Base-by-base conservation (phyloP, 2,888 invertebrate genomes). In the Eudemis profundana region DNA sequence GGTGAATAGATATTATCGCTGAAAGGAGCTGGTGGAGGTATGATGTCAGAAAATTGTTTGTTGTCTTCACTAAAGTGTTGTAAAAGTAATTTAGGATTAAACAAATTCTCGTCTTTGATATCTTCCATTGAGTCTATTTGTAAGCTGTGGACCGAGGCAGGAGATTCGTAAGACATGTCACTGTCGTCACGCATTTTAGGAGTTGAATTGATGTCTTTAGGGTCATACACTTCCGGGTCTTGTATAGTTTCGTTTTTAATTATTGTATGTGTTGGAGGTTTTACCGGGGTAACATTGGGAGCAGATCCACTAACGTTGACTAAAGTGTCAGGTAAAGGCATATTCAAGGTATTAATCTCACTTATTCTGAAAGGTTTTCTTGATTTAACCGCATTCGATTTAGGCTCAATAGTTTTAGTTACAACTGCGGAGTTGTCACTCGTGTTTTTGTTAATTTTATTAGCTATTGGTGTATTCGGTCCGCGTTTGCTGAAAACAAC, bases 1-100 rank as follows among this genome's bases (percentile, higher is more conserved):
- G 76, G 73, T 7, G 75, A 75, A 50, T 74, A 70, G 50, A 2
- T 36, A 56, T 74, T 65, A 66, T 84, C 83, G 62, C 81, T 72
- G 71, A 88, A 91, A 69, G 85, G 78, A 3, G 77, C 69, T 4
- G 91, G 90, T 3, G 90, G 90, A 12, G 88, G 80, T 61, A 88
- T 78, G 46, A 87, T 72, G 40, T 74, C 72, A 4, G 36, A 19
- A 5, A 75, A 71, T n/a, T 74, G 69, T 33, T 33, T 23, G 21
- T 10, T 44, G n/a, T 76, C 73, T 21, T 75, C 72, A 61, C 65
- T 72, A 38, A 78, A 74, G 72, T 74, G 76, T 74, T 87, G 82
- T 57, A 92, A 72, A 44, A 92, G 73, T 40, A 78, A 80, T 80
- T 83, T 87, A 3, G 91, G 91, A 72, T 91, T 78, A 42, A 92